Conservation (phyloP, 1,140 invertebrate genomes). For the Rhyzopertha dominica region DNA sequence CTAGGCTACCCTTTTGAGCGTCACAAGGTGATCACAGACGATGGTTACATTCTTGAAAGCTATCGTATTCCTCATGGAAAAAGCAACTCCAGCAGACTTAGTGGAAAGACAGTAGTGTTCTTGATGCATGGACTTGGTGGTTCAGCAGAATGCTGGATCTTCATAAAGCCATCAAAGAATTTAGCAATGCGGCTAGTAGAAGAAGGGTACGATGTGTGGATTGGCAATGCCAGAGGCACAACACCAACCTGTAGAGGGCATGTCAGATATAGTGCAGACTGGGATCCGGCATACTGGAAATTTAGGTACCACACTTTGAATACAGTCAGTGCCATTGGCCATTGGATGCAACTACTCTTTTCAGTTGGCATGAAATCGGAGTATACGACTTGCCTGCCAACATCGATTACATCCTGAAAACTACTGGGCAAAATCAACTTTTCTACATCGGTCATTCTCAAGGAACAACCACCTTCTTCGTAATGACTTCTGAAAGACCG, state of each 20-base stretch:
- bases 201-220: slow-evolving; percentile 61
- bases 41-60: slow-evolving; percentile 64
- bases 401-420: slow-evolving; percentile 58
- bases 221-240: slow-evolving; percentile 54
- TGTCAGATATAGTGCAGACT: slow-evolving; percentile 14
- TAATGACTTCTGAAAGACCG: slow-evolving; percentile 48
- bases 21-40: slow-evolving; percentile 59
- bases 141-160: slow-evolving; percentile 12
- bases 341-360: slow-evolving; percentile 8
- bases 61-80: slow-evolving; percentile 55
- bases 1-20: slow-evolving; percentile 61
- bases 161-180: slow-evolving; percentile 7
- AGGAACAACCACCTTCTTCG: slow-evolving; percentile 53
- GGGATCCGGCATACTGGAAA: slow-evolving; percentile 10
- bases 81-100: slow-evolving; percentile 24
- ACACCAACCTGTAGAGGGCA: slow-evolving; percentile 16
- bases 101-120: slow-evolving; percentile 27
- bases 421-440: slow-evolving; percentile 50
- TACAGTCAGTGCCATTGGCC: neutral
- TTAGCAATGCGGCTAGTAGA: slow-evolving; percentile 14
- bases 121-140: slow-evolving; percentile 14
- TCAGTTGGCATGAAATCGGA: slow-evolving; percentile 68
- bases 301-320: slow-evolving; percentile 13
- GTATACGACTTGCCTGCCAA: slow-evolving; percentile 64
- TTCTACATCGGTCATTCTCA: slow-evolving; percentile 53